Base-by-base conservation (phyloP, 2,888 invertebrate species). In the Diplolepis rosae region DNA sequence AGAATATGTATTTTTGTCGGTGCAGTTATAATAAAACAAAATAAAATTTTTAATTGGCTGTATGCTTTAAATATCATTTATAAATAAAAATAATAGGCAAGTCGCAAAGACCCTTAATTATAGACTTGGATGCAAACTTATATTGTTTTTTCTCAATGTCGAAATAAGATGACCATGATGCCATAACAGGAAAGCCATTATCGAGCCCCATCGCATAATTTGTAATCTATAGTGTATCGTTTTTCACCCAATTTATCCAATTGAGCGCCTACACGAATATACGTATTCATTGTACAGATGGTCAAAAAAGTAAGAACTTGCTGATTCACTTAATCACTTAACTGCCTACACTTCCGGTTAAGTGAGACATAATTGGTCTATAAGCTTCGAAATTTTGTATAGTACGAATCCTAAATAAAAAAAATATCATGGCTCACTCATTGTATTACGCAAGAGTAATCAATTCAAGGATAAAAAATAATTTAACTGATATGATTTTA, bases 171-270 rank as follows among this genome's bases (percentile, higher is more conserved):
- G 42, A n/a, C 67, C 48, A 42, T 66, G 30, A 67, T 18, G 28
- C 48, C 35, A 48, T 30, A 70, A 67, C 56, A 67, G 50, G 61
- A 42, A 39, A 61, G 4, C 39, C 39, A 42, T 42, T 61, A 35
- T 61, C 61, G 61, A 61, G 27, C 61, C 39, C 70, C 35, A 68
- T 79, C 48, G 69, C 65, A 68, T 76, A 79, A 80, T 80, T 79
- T 77, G 52, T 15, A 56, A 78, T 78, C 75, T 79, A 71, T 70
- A 77, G 76, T 74, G 72, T 77, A 83, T 82, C 78, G 80, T 71
- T 74, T 61, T 61, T 78, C 76, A 72, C 71, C 78, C 79, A 83
- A 83, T 83, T 24, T 80, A 80, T 84, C 83, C 83, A 82, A 85
- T 85, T 85, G 83, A 81, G 77, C 72, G 72, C 82, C 82, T 79